These are phyloP conservation scores for Scaptomyza montana DNA, from an alignment of 1,140 invertebrate species.

Conservation along the genomic window DNA sequence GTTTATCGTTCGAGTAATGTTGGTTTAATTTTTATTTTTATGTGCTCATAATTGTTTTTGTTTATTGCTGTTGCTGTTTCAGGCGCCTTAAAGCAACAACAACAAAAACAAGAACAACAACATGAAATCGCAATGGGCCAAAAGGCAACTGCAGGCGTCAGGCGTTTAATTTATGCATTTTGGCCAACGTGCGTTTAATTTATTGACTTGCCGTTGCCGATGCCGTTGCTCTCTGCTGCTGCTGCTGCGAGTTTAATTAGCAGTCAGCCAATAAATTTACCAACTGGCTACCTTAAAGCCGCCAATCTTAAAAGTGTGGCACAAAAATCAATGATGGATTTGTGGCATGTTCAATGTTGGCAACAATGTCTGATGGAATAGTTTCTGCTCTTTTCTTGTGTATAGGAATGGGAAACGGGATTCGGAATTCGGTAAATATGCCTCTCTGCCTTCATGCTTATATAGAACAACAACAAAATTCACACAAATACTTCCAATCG, in stretches of 20 bases:
- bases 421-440: too few species aligned
- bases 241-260: constrained; percentile 29
- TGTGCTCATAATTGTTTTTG: constrained; percentile 34
- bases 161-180: constrained; percentile 39
- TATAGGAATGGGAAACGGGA: too few species aligned
- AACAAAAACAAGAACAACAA: background rate
- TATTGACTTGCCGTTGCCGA: constrained; percentile 32
- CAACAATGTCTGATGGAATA: too few species aligned
- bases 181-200: constrained; percentile 38
- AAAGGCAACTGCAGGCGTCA: constrained; percentile 24
- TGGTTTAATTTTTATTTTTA: constrained; percentile 5
- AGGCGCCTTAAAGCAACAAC: constrained; percentile 12
- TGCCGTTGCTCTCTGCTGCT: constrained; percentile 4
- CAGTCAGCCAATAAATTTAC: constrained; percentile 28
- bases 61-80: constrained; percentile 13
- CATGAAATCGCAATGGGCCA: background rate
- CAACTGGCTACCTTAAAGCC: background rate
- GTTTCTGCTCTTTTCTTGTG: too few species aligned
- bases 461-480: too few species aligned
- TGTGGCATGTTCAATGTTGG: too few species aligned
- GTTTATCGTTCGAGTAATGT: background rate
- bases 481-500: too few species aligned
- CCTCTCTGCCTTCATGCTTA: too few species aligned
- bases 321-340: constrained; percentile 11
- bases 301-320: background rate